Base-by-base conservation (phyloP, 2,797 vertebrate species). In the Arrhamphus sclerolepis region DNA sequence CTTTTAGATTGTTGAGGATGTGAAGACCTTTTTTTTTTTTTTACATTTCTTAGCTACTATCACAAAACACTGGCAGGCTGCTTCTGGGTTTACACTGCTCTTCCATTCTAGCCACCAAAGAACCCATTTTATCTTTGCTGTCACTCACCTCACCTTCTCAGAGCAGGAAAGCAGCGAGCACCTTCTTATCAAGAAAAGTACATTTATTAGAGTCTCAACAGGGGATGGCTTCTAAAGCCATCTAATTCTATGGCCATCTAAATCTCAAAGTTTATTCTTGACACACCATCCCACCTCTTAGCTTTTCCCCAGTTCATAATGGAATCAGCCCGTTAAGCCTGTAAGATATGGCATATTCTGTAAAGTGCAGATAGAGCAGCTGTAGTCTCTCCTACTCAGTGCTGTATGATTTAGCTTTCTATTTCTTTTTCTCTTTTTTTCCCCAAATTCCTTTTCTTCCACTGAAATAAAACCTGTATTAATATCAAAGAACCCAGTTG, bases 61-160 rank as follows among this genome's bases (percentile, higher is more conserved):
- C 78, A 72, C 81, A 72, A 80, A 81, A 81, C 70, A 76, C 75
- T 87, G 81, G 77, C 77, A 86, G 72, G 48, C 72, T 81, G 80
- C 77, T 77, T 78, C 54, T 2, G 60, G 82, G 66, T 87, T 82
- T 82, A 85, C 80, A 79, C 77, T 77, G 74, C 77, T 82, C 80
- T 85, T 83, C 74, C 82, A 62, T 77, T 80, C 66, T 79, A 64
- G 77, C 70, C 77, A 71, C 77, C 75, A 84, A 86, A 84, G 79
- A 85, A 85, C 63, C 69, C 62, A 72, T 84, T 90, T 87, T 85
- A 89, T 89, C 87, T 83, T 64, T 16, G 42, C 84, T 86, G 84
- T 82, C 87, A 84, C 77, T 85, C 63, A 22, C 72, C 56, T 83
- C 70, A 77, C 78, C 82, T 81, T 75, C 80, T 87, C 70, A 76